Base-by-base conservation (phyloP, 2,888 invertebrate genomes). In the Drosophila parthenogenetica region DNA sequence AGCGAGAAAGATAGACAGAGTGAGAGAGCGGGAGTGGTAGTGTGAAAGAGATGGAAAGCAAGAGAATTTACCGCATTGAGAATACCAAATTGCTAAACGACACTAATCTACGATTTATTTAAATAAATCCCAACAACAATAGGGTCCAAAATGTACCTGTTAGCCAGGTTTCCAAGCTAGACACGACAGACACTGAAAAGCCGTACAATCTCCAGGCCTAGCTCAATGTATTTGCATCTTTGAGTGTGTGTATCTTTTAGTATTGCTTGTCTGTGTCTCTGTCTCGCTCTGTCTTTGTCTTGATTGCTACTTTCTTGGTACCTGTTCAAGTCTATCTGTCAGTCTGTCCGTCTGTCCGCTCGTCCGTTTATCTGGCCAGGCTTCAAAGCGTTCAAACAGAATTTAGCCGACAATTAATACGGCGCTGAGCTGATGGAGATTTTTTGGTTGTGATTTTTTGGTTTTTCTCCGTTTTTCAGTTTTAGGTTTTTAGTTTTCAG, bases 371-470 rank as follows among this genome's bases (percentile, higher is more conserved):
- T 76, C 61, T 60, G 39, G 46, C 39, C 73, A 45, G 68, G 62
- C 71, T 81, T 69, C 53, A 62, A 40, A 48, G 66, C 66, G 77
- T 82, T 82, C 88, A 87, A 82, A 87, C 73, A 82, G 58, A 82
- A 73, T 87, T 85, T 73, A 82, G 86, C 82, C 86, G 88, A 87
- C 88, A 87, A 79, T 87, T 82, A 87, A 87, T 79, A 87, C 68
- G 67, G 81, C 65, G 67, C 69, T 75, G 75, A 74, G 69, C 74
- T 81, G 77, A 57, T 69, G 17, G 22, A 29, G 50, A 43, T 55
- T 53, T 62, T 54, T 19, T 25, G 25, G 14, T 50, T 50, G 39
- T 48, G 40, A 19, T 45, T 13, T 13, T 5, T 35, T 54, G 22
- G 14, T 50, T 50, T 42, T 50, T 32, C 19, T 50, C 39, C 29